These are phyloP conservation scores for Podarcis lilfordi DNA, from an alignment of 2,797 vertebrate genomes.

Conservation along the genomic window DNA sequence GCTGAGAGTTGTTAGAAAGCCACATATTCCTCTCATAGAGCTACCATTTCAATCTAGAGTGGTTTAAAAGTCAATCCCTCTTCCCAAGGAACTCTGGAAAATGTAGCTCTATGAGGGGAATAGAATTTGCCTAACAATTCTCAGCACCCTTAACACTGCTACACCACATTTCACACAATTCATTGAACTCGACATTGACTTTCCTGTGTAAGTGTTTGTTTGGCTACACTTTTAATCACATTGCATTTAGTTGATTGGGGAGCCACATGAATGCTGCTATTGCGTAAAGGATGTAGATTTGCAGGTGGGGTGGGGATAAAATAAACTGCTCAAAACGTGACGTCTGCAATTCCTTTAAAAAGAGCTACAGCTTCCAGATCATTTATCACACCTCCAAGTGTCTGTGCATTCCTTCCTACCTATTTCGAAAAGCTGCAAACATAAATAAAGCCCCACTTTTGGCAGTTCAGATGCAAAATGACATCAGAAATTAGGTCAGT, in stretches of 20 bases:
- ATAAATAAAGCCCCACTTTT: constrained; percentile 9
- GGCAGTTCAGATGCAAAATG: constrained; percentile 2
- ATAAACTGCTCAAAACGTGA: background rate
- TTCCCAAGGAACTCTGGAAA: too few species aligned
- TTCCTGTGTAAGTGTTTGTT: background rate
- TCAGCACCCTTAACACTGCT: too few species aligned
- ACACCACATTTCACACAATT: too few species aligned
- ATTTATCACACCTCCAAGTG: background rate
- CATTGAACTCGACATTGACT: background rate
- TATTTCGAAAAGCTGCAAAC: constrained; percentile 1
- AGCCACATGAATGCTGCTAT: background rate
- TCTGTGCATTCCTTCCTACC: constrained; percentile 7
- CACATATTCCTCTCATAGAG: too few species aligned
- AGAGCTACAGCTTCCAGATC: background rate
- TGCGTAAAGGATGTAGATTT: background rate
- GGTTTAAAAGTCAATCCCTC: too few species aligned
- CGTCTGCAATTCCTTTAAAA: background rate
- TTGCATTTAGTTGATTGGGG: background rate
- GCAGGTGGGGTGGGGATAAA: too few species aligned
- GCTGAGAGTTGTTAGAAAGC: too few species aligned
- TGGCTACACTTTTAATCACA: background rate
- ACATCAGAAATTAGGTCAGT: background rate
- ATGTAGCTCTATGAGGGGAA: too few species aligned
- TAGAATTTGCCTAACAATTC: too few species aligned
- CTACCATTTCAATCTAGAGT: too few species aligned